Conservation (phyloP, 2,888 invertebrate genomes). For the Zele albiditarsus region DNA sequence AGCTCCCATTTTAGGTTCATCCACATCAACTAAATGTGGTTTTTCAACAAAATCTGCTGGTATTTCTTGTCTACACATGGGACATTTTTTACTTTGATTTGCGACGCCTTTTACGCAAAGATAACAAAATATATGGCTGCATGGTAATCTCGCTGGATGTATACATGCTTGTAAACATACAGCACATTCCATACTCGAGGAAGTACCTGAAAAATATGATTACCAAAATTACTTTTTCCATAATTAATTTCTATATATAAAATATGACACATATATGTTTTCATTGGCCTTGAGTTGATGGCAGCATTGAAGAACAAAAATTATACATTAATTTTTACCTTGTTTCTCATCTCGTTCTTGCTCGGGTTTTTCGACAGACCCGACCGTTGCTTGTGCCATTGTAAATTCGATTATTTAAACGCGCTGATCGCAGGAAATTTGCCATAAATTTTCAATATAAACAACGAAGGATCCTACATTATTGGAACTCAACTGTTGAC, state of each 20-base stretch:
- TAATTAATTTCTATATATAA: neutral
- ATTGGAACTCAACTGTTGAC: neutral
- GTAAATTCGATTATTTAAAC: constrained; percentile 1
- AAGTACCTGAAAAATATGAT: constrained; percentile 52
- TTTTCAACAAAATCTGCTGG: constrained; percentile 91
- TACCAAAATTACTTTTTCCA: neutral
- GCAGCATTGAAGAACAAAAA: constrained; percentile 14
- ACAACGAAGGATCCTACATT: neutral
- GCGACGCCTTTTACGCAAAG: constrained; percentile 95
- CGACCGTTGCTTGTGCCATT: constrained; percentile 61
- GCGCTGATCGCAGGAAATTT: neutral
- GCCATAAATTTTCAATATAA: neutral
- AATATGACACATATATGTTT: neutral
- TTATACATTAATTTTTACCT: constrained; percentile 52
- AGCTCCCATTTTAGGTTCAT: constrained; percentile 71
- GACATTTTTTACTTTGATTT: constrained; percentile 90
- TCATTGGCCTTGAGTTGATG: too few relatives aligned
- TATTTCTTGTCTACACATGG: constrained; percentile 93
- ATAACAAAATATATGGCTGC: constrained; percentile 96
- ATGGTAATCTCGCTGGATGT: constrained; percentile 94
- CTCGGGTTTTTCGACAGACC: constrained; percentile 51
- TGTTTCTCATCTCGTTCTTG: constrained; percentile 62
- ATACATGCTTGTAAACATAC: constrained; percentile 93
- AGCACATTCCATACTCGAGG: constrained; percentile 82
- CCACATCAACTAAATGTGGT: constrained; percentile 82